These are phyloP conservation scores for Caranx ignobilis DNA, from an alignment of 2,113 vertebrate genomes.

Conservation along the genomic window DNA sequence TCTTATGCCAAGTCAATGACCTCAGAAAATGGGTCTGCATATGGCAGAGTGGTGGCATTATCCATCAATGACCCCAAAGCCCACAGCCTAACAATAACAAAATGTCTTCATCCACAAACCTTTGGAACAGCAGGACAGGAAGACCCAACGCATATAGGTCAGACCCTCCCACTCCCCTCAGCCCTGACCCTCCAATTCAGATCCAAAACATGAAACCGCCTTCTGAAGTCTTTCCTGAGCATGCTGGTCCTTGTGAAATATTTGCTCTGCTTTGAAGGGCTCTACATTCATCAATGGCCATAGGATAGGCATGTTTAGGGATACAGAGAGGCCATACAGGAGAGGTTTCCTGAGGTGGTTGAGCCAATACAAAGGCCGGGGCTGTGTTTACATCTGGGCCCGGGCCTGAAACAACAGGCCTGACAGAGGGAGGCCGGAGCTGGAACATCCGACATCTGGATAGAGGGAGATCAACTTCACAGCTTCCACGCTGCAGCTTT, in stretches of 20 bases:
- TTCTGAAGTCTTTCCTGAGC: slow-evolving; percentile 78
- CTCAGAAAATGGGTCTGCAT: slow-evolving; percentile 11
- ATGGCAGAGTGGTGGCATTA: slow-evolving; percentile 17
- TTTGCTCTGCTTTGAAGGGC: slow-evolving; percentile 82
- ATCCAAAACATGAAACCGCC: slow-evolving; percentile 72
- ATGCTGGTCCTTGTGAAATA: slow-evolving; percentile 71
- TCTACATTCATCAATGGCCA: slow-evolving; percentile 77
- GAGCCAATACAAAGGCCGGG: slow-evolving; percentile 85
- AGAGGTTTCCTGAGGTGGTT: slow-evolving; percentile 80
- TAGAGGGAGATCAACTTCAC: slow-evolving; percentile 71
- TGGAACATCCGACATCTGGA: slow-evolving; percentile 81
- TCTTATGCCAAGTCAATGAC: slow-evolving; percentile 15
- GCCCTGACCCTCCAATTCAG: slow-evolving; percentile 50
- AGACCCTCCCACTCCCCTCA: slow-evolving; percentile 52
- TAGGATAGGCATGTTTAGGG: slow-evolving; percentile 79
- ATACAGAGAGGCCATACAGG: slow-evolving; percentile 78
- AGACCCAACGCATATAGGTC: slow-evolving; percentile 67
- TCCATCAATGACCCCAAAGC: slow-evolving; percentile 32
- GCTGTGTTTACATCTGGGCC: slow-evolving; percentile 84
- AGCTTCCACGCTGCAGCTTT: slow-evolving; percentile 58
- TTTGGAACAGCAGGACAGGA: slow-evolving; percentile 55
- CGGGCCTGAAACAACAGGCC: slow-evolving; percentile 84
- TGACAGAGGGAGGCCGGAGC: slow-evolving; percentile 78
- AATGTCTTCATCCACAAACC: slow-evolving; percentile 49
- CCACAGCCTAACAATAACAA: slow-evolving; percentile 40